Conservation (phyloP, 1,140 invertebrate genomes). For the Paralvinella palmiformis region DNA sequence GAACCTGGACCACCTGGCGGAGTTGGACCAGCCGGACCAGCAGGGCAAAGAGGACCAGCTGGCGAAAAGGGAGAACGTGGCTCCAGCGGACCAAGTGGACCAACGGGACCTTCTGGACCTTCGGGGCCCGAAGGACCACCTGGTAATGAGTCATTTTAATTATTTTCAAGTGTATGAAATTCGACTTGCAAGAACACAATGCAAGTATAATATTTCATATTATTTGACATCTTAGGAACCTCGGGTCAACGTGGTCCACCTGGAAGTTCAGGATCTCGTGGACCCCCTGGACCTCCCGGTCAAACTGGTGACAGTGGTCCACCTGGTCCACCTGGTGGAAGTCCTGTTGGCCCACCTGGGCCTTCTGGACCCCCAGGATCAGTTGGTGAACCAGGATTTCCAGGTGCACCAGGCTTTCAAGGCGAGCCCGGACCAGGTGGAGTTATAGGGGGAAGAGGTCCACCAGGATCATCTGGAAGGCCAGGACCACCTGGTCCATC, state of each 20-base stretch:
- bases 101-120: too few species aligned
- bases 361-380: background rate
- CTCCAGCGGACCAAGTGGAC: conserved; percentile 4
- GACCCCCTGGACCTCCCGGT: conserved; percentile 11
- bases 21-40: conserved; percentile 16
- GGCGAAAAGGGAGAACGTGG: conserved; percentile 4
- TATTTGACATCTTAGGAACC: too few species aligned
- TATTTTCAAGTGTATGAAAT: too few species aligned
- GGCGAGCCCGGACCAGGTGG: conserved; percentile 19
- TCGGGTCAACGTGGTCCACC: too few species aligned
- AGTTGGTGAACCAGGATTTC: background rate
- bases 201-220: too few species aligned
- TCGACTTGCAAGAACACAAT: too few species aligned
- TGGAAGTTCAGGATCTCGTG: too few species aligned
- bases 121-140: too few species aligned
- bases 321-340: background rate
- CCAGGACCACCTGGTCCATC: conserved; percentile 8
- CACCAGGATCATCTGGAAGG: conserved; percentile 17
- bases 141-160: too few species aligned
- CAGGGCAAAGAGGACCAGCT: background rate
- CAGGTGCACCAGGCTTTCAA: background rate
- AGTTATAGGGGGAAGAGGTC: conserved; percentile 10
- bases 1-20: conserved; percentile 1
- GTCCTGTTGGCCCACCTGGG: conserved; percentile 1
- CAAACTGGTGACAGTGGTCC: background rate